A percentile compares a stretch with the other conserved stretches of the same genome.
phyloP scores from a whole-genome alignment of 2,113 vertebrate genomes.

The Ictalurus punctatus region DNA sequence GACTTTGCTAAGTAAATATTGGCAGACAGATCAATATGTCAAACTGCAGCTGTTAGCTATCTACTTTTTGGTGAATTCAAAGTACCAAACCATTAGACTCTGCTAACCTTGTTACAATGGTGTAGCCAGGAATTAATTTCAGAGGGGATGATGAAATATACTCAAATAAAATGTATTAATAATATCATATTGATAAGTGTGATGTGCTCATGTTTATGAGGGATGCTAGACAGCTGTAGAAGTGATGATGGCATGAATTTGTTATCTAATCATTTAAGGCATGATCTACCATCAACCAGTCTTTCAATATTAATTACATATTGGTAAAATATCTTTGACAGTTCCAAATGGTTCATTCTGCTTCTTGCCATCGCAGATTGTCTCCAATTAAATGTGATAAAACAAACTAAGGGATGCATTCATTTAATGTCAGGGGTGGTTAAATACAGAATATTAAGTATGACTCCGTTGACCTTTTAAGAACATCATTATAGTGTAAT shows the following conservation, averaged over 20 bases:
- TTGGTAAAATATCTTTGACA: not conserved
- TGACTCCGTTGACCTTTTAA: not conserved
- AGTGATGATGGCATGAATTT: not conserved
- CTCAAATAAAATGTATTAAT: not conserved
- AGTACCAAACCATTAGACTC: not conserved
- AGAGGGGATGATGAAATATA: not conserved
- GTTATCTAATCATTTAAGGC: not conserved
- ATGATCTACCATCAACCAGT: not conserved
- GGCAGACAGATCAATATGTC: not conserved
- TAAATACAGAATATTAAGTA: not conserved
- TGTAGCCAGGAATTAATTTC: not conserved
- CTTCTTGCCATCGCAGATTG: not conserved
- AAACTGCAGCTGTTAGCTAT: not conserved
- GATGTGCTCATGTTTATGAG: not conserved
- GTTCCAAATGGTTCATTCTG: not conserved
- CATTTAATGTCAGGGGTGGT: not conserved
- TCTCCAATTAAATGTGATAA: not conserved
- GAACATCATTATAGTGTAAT: constrained; percentile 3
- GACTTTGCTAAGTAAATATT: not conserved
- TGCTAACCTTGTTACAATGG: not conserved
- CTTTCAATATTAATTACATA: not conserved
- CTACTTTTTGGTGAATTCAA: not conserved
- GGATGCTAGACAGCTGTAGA: not conserved
- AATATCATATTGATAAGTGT: not conserved
- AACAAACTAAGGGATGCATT: not conserved